Evolutionary conservation across 2,797 vertebrate genomes (phyloP).

Genomic region (Tarsius wallacei): DNA sequence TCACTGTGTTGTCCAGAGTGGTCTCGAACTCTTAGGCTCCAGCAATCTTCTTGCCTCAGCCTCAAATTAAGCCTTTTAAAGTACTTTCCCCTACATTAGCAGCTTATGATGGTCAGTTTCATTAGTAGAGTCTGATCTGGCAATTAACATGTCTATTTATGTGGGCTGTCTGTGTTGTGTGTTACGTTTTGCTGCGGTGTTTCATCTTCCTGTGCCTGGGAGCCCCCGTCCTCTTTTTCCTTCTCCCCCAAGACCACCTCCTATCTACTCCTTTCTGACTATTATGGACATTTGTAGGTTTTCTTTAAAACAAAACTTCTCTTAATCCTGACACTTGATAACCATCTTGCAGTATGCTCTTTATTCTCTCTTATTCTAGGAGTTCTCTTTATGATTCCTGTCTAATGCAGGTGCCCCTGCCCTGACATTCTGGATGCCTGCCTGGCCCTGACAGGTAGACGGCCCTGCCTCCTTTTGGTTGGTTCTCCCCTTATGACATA

Average conservation of each 20-base stretch:
- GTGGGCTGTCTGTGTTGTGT: background rate
- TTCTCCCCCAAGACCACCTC: background rate
- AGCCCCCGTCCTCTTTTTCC: background rate
- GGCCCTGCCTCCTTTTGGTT: background rate
- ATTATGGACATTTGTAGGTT: background rate
- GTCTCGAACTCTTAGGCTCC: too few species aligned
- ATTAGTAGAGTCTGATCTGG: background rate
- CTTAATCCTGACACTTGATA: background rate
- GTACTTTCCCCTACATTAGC: background rate
- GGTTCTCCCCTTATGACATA: background rate
- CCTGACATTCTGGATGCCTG: background rate
- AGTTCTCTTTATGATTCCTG: background rate
- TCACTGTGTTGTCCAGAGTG: too few species aligned
- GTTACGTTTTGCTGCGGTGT: background rate
- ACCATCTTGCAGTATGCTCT: background rate
- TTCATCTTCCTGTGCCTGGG: background rate
- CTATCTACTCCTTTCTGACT: constrained; percentile 2
- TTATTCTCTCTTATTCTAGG: background rate
- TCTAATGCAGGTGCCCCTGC: background rate
- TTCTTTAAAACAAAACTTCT: constrained; percentile 18
- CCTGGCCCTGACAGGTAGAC: background rate
- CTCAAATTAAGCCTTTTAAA: too few species aligned
- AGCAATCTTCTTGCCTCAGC: too few species aligned
- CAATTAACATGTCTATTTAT: background rate
- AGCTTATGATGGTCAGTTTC: background rate